Conservation (phyloP, 2,113 vertebrate species). For the Perca flavescens region DNA sequence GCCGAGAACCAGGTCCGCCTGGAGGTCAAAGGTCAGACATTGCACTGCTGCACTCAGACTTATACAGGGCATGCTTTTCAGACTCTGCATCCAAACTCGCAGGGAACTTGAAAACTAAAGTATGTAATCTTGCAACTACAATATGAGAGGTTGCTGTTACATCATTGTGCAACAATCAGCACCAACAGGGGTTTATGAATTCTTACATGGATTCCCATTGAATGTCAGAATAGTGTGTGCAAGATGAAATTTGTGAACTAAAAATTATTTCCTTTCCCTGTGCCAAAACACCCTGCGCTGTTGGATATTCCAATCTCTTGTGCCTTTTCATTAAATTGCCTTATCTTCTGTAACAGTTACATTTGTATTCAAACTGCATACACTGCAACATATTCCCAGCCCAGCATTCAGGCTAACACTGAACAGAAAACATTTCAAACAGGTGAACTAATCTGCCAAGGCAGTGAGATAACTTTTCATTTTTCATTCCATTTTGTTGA, state of each 20-base stretch:
- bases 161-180: not conserved
- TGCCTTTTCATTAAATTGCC: slow-evolving; percentile 48
- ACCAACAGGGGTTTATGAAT: not conserved
- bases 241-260: not conserved
- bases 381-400: not conserved
- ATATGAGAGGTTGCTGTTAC: not conserved
- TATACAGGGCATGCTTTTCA: not conserved
- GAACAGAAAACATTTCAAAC: not conserved
- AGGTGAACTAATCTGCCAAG: not conserved
- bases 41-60: not conserved
- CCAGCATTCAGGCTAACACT: not conserved
- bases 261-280: slow-evolving; percentile 7
- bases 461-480: not conserved
- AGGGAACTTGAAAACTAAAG: not conserved
- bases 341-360: not conserved
- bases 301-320: not conserved
- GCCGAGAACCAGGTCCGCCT: slow-evolving; percentile 92
- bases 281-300: slow-evolving; percentile 46
- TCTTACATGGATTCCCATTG: not conserved
- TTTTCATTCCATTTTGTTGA: not conserved
- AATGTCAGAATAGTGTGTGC: not conserved
- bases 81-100: not conserved
- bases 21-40: slow-evolving; percentile 95
- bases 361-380: not conserved
- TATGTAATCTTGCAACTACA: not conserved